Evolutionary conservation across 2,797 vertebrate species (phyloP).

Genomic region (Hippopotamyrus pictus): DNA sequence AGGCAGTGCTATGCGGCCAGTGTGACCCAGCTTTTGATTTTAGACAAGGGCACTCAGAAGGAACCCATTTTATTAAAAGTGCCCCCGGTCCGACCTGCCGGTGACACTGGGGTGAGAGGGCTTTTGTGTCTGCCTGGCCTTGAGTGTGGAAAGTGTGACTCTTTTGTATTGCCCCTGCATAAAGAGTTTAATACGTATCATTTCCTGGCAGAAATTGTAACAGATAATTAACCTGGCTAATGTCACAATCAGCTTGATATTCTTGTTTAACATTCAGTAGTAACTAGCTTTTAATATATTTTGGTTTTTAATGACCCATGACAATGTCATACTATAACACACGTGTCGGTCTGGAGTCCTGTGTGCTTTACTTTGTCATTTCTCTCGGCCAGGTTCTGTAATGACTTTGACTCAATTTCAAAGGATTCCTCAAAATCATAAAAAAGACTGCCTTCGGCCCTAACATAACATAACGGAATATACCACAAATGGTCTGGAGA

Average conservation of each 20-base stretch:
- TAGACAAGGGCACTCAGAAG: slow-evolving; percentile 6
- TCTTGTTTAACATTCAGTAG: neutral
- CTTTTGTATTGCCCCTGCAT: neutral
- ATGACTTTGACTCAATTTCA: neutral
- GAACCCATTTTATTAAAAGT: slow-evolving; percentile 18
- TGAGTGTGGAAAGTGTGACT: neutral
- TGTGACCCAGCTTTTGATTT: slow-evolving; percentile 37
- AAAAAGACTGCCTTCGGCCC: neutral
- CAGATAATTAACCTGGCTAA: neutral
- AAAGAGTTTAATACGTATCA: neutral
- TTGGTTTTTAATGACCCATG: neutral
- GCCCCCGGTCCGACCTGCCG: neutral
- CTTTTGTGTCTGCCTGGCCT: slow-evolving; percentile 15
- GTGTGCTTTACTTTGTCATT: neutral
- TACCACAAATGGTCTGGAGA: neutral
- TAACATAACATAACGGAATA: neutral
- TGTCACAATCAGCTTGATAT: neutral
- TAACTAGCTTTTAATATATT: neutral
- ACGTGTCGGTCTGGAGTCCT: neutral
- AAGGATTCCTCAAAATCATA: neutral
- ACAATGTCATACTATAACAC: neutral
- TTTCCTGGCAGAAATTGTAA: neutral
- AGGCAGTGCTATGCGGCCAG: slow-evolving; percentile 43
- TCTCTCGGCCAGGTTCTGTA: neutral
- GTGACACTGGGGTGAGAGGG: neutral